Conservation (phyloP, 2,888 invertebrate species). For the Synanthedon tipuliformis region DNA sequence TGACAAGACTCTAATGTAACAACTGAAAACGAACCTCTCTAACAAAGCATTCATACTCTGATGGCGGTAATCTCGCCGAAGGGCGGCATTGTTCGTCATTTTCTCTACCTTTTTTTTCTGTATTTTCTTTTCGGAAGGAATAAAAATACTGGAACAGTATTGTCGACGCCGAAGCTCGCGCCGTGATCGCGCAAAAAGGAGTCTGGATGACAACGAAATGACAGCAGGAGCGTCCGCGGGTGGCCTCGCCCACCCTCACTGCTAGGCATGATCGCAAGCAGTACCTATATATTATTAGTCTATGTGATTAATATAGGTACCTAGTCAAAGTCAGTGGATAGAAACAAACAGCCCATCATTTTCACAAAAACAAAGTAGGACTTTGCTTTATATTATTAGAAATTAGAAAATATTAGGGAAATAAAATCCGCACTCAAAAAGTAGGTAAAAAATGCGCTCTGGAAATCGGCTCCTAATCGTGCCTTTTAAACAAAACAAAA, state of each 20-base stretch:
- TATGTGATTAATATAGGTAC: constrained; percentile 4
- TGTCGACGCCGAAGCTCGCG: constrained; percentile 61
- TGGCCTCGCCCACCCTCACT: constrained; percentile 30
- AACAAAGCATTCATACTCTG: constrained; percentile 69
- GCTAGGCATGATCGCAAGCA: no score
- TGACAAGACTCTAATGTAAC: constrained; percentile 63
- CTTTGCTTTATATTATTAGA: no score
- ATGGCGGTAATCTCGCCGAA: constrained; percentile 68
- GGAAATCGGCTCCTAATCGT: no score
- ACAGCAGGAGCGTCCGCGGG: constrained; percentile 59
- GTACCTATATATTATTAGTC: no score
- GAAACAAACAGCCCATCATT: no score
- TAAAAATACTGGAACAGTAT: constrained; percentile 63
- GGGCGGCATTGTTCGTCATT: constrained; percentile 67
- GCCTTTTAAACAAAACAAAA: no score
- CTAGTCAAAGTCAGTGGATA: no score
- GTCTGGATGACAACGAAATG: constrained; percentile 66
- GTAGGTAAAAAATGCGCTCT: no score
- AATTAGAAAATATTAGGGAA: no score
- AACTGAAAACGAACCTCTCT: constrained; percentile 53
- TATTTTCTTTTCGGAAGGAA: constrained; percentile 59
- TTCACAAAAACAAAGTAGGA: neutral
- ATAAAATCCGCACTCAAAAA: no score
- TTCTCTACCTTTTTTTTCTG: constrained; percentile 47
- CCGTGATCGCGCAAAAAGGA: constrained; percentile 61